Percentiles rank a stretch among this genome's conserved stretches.
Evolutionary conservation across 2,888 invertebrate species (phyloP).

Genomic region (Cinara cedri): DNA sequence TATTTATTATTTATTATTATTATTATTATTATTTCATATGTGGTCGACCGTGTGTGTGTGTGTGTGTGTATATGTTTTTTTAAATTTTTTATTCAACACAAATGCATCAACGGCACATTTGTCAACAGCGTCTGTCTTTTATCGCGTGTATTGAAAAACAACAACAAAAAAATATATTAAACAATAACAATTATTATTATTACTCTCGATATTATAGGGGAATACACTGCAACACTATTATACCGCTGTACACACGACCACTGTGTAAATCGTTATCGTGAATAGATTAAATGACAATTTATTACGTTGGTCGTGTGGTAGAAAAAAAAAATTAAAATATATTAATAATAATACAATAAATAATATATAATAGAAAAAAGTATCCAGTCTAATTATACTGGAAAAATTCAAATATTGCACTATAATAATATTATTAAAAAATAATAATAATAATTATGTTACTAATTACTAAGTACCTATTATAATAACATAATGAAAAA

Average conservation of each 20-base stretch:
- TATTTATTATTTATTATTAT: slow-evolving; percentile 53
- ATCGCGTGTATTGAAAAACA: slow-evolving; percentile 44
- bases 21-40: slow-evolving; percentile 13
- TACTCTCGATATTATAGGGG: neutral
- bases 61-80: neutral
- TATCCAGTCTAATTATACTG: neutral
- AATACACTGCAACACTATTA: neutral
- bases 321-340: neutral
- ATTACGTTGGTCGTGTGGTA: slow-evolving; percentile 35
- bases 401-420: slow-evolving; percentile 20
- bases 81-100: slow-evolving; percentile 1
- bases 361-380: slow-evolving; percentile 21
- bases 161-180: slow-evolving; percentile 15
- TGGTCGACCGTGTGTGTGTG: too few relatives aligned
- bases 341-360: slow-evolving; percentile 23
- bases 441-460: slow-evolving; percentile 24
- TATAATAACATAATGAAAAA: neutral
- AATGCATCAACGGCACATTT: slow-evolving; percentile 54
- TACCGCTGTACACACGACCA: neutral
- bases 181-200: slow-evolving; percentile 52
- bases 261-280: slow-evolving; percentile 50
- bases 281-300: slow-evolving; percentile 56
- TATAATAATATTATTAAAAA: slow-evolving; percentile 5
- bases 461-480: neutral
- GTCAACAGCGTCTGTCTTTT: slow-evolving; percentile 56